phyloP scores from a whole-genome alignment of 2,797 vertebrate genomes.

The Tokudaia tokunoshimensis region DNA sequence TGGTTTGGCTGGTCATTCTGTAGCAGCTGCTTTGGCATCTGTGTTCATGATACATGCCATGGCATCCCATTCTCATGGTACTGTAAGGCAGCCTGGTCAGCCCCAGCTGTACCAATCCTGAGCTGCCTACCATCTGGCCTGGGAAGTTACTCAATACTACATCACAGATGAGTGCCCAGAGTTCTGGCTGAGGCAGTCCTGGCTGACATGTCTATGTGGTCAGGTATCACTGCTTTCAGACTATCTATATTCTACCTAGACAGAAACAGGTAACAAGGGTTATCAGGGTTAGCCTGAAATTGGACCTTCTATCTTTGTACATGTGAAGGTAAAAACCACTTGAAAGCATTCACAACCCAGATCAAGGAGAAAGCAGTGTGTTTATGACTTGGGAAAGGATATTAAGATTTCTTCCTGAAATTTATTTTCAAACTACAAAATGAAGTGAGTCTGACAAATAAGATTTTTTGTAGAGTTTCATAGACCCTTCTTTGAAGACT shows the following conservation, averaged over 20 bases:
- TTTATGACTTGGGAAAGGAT: neutral
- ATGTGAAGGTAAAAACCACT: neutral
- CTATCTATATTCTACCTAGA: neutral
- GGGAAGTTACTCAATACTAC: neutral
- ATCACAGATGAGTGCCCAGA: neutral
- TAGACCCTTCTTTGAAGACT: neutral
- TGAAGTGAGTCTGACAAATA: neutral
- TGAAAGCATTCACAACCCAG: neutral
- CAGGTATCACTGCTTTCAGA: neutral
- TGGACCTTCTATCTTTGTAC: neutral
- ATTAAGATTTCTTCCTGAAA: neutral
- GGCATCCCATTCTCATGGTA: neutral
- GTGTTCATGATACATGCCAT: neutral
- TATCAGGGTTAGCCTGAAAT: neutral
- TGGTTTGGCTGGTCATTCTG: neutral
- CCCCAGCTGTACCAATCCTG: constrained; percentile 49
- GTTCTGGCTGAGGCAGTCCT: neutral
- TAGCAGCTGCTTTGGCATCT: constrained; percentile 43
- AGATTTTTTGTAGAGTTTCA: neutral
- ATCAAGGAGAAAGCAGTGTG: neutral
- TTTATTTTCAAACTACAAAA: neutral
- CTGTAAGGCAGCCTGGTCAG: neutral
- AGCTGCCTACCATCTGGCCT: neutral
- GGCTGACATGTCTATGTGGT: neutral
- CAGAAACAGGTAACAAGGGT: neutral